A percentile compares a stretch with the other conserved stretches of the same genome.
Evolutionary conservation across 2,888 invertebrate genomes (phyloP).

Genomic region (Deilephila elpenor): DNA sequence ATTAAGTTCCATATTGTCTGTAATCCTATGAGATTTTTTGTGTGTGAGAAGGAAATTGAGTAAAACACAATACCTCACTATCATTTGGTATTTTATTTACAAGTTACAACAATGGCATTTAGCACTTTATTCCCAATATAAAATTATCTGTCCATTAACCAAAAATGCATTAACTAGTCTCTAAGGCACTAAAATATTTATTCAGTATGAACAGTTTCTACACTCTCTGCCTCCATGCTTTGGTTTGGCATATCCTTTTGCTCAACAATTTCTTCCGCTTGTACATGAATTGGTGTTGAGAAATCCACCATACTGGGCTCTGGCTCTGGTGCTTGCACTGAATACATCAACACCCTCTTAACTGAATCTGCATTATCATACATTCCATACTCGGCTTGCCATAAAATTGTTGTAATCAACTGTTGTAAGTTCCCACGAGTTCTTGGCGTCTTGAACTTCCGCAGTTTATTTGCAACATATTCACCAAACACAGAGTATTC

Average conservation of each 20-base stretch:
- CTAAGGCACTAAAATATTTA: not conserved
- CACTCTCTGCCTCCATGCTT: slow-evolving; percentile 42
- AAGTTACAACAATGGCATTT: not conserved
- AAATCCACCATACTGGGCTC: slow-evolving; percentile 38
- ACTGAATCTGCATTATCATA: slow-evolving; percentile 75
- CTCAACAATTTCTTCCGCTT: slow-evolving; percentile 45
- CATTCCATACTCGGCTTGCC: slow-evolving; percentile 78
- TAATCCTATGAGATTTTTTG: too few relatives aligned
- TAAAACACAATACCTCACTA: not conserved
- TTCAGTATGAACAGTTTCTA: slow-evolving; percentile 33
- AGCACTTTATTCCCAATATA: not conserved
- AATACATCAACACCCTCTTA: slow-evolving; percentile 66
- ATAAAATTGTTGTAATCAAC: slow-evolving; percentile 74
- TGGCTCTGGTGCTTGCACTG: slow-evolving; percentile 51
- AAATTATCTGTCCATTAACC: not conserved
- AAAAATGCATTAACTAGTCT: not conserved
- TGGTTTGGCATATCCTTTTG: slow-evolving; percentile 34
- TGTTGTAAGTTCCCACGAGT: slow-evolving; percentile 76
- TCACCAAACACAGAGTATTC: slow-evolving; percentile 76
- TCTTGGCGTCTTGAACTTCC: slow-evolving; percentile 66
- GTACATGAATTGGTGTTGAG: slow-evolving; percentile 37
- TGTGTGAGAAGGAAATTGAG: not conserved
- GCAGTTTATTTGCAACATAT: slow-evolving; percentile 75
- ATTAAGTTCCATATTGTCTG: too few relatives aligned
- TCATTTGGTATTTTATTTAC: slow-evolving; percentile 3